These are phyloP conservation scores for Eutolmus rufibarbis DNA, from an alignment of 2,888 invertebrate species.

Conservation along the genomic window DNA sequence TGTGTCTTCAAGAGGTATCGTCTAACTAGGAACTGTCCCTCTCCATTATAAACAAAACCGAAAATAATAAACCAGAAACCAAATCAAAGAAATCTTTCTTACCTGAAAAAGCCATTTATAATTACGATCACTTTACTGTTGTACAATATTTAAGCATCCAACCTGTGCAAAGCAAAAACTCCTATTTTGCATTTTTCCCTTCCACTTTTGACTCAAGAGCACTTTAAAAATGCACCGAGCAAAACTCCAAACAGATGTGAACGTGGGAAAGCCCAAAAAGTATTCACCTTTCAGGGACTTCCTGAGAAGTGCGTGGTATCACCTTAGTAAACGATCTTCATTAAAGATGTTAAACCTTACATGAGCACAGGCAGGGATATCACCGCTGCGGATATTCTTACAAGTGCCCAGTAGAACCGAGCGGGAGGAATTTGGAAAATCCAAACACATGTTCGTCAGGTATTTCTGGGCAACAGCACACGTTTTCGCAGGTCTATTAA, in stretches of 20 bases:
- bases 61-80: not conserved
- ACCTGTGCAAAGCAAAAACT: not conserved
- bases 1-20: not conserved
- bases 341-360: conserved; percentile 4
- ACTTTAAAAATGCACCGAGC: not conserved
- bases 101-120: not conserved
- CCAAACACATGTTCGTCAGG: not conserved
- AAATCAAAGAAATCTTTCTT: not conserved
- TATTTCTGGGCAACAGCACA: not conserved
- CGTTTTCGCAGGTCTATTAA: not conserved
- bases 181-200: not conserved
- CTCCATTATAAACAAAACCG: not conserved
- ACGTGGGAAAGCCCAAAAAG: conserved; percentile 12
- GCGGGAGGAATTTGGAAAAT: not conserved
- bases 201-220: not conserved
- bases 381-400: not conserved
- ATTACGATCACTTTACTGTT: not conserved
- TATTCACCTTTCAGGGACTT: conserved; percentile 20
- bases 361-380: not conserved
- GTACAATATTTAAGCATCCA: not conserved
- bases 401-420: not conserved
- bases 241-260: conserved; percentile 6
- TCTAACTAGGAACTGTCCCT: not conserved
- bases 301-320: not conserved
- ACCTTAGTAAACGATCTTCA: conserved; percentile 15